phyloP scores from a whole-genome alignment of 2,888 invertebrate genomes.

The Erpobdella octoculata region DNA sequence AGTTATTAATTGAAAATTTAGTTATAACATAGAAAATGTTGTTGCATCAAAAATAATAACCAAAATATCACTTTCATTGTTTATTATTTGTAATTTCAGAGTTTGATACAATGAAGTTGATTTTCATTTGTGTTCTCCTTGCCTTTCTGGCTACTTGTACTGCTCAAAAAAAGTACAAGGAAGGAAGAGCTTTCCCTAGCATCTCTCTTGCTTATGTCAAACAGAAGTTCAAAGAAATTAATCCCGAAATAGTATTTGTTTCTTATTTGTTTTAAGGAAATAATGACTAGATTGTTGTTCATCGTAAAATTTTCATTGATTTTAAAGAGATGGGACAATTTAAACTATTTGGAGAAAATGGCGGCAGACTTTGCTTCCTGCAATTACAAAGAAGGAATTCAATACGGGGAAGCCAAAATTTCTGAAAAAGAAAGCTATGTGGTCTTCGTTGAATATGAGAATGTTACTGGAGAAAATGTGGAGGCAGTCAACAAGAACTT shows the following conservation, averaged over 20 bases:
- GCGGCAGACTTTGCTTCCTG: background rate
- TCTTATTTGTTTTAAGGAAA: background rate
- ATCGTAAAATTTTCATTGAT: background rate
- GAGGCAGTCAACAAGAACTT: background rate
- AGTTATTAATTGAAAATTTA: no score
- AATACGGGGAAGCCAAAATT: background rate
- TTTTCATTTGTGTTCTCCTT: no score
- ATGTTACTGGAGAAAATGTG: background rate
- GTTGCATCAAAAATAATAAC: no score
- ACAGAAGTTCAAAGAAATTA: background rate
- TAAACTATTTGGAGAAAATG: background rate
- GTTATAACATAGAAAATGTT: no score
- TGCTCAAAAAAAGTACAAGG: background rate
- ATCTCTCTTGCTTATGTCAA: background rate
- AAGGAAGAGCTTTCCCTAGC: background rate
- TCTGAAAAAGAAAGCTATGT: background rate
- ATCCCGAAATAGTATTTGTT: background rate
- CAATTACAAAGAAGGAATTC: background rate
- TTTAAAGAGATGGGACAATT: background rate
- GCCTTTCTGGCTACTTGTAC: no score
- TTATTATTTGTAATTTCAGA: no score
- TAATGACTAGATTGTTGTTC: background rate
- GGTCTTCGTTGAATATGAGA: constrained; percentile 18
- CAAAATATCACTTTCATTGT: no score
- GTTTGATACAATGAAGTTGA: no score